phyloP scores from a whole-genome alignment of 2,113 vertebrate genomes.

The Atherinomorus stipes region DNA sequence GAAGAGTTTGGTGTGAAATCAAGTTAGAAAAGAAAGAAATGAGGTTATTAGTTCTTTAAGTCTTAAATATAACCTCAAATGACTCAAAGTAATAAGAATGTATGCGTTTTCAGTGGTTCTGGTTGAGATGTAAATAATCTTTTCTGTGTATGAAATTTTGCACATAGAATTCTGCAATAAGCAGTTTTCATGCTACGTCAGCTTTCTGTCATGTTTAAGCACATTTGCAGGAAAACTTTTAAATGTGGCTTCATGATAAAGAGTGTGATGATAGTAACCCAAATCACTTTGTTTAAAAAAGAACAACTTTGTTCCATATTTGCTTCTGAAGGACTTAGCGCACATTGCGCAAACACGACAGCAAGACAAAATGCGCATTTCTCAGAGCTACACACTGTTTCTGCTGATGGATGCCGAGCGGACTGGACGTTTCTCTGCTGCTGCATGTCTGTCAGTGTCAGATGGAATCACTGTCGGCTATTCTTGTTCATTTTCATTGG shows the following conservation, averaged over 20 bases:
- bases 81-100: too few species aligned
- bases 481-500: not conserved
- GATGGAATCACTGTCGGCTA: not conserved
- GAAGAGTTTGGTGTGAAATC: too few species aligned
- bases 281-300: not conserved
- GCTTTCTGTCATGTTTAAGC: not conserved
- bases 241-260: not conserved
- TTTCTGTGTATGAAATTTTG: not conserved
- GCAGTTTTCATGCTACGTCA: not conserved
- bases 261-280: not conserved
- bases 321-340: not conserved
- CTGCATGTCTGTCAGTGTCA: not conserved
- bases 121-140: not conserved
- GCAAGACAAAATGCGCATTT: constrained; percentile 45
- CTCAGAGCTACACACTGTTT: constrained; percentile 23
- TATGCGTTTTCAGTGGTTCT: not conserved
- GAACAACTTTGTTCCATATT: not conserved
- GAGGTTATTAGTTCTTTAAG: not conserved
- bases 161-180: not conserved
- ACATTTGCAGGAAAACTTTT: not conserved
- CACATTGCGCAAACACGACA: constrained; percentile 17
- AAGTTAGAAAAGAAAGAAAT: not conserved
- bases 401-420: constrained; percentile 23
- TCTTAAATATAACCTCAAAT: not conserved
- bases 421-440: not conserved